Evolutionary conservation across 2,797 vertebrate species (phyloP).

Genomic region (Holocentrus rufus): DNA sequence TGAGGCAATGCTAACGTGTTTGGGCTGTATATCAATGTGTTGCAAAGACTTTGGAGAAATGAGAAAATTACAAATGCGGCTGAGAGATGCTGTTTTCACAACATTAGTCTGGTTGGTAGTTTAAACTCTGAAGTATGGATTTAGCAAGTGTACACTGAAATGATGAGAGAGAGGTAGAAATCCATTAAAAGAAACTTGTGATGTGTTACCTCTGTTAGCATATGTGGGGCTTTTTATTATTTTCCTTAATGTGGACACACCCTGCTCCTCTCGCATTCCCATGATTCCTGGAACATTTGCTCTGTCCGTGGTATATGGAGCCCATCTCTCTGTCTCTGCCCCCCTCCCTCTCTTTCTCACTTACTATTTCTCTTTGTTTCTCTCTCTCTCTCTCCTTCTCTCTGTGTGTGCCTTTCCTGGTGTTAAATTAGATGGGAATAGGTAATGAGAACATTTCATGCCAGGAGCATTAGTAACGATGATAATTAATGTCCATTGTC

Average conservation of each 20-base stretch:
- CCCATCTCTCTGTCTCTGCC: neutral
- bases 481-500: slow-evolving; percentile 75
- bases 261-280: no score
- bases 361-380: neutral
- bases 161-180: neutral
- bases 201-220: neutral
- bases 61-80: no score
- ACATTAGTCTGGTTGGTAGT: no score
- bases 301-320: no score
- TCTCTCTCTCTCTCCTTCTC: neutral
- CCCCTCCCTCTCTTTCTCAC: no score
- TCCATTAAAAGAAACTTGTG: neutral
- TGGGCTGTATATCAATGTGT: no score
- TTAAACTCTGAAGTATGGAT: no score
- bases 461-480: slow-evolving; percentile 60
- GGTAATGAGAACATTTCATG: slow-evolving; percentile 69
- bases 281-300: no score
- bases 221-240: neutral
- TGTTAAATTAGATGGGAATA: slow-evolving; percentile 65
- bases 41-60: no score
- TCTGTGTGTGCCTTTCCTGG: slow-evolving; percentile 25
- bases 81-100: no score
- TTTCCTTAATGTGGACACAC: neutral
- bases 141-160: neutral
- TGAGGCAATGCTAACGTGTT: neutral